Evolutionary conservation across 2,113 vertebrate species (phyloP).

Genomic region (Malurus cyaneus): DNA sequence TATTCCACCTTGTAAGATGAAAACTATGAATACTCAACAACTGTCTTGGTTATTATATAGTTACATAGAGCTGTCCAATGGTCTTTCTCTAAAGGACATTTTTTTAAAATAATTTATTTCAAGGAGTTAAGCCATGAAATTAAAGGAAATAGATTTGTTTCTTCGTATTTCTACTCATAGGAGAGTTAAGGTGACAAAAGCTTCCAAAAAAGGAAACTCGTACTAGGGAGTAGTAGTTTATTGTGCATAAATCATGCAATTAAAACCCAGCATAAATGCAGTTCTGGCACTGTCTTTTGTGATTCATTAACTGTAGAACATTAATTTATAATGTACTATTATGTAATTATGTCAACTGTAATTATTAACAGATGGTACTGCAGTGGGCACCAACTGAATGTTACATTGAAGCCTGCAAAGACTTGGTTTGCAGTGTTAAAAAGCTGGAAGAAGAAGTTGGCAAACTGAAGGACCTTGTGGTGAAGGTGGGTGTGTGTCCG

Average conservation of each 20-base stretch:
- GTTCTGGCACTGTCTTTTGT: neutral
- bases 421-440: constrained; percentile 76
- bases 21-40: neutral
- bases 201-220: neutral
- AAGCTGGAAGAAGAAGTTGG: constrained; percentile 83
- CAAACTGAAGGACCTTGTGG: constrained; percentile 80
- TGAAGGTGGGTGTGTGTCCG: constrained; percentile 75
- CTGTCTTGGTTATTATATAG: neutral
- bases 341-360: constrained; percentile 13
- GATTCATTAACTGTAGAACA: neutral
- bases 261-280: neutral
- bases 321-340: neutral
- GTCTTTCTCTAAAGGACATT: neutral
- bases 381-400: constrained; percentile 79
- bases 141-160: neutral
- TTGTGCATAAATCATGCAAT: neutral
- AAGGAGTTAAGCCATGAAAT: neutral
- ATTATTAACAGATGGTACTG: constrained; percentile 82
- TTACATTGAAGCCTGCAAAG: constrained; percentile 76
- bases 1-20: neutral
- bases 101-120: neutral
- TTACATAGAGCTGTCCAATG: neutral
- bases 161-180: neutral
- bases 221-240: neutral
- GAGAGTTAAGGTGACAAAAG: constrained; percentile 10